Percentiles rank a stretch among this genome's conserved stretches.
Evolutionary conservation across 2,888 invertebrate species (phyloP).

Genomic region (Polydrusus cervinus): DNA sequence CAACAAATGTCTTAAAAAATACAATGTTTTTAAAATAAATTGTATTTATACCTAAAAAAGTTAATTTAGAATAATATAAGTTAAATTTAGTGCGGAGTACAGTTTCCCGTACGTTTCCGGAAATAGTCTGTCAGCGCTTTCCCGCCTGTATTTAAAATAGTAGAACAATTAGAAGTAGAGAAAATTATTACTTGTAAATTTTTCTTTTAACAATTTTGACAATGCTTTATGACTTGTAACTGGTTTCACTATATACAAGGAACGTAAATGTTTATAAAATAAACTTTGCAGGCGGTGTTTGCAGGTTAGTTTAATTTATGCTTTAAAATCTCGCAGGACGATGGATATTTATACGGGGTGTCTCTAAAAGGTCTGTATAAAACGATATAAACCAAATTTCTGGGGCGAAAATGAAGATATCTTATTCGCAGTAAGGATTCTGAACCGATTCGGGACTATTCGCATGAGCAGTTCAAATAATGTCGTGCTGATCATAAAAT

Average conservation of each 20-base stretch:
- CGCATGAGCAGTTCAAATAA: too few relatives aligned
- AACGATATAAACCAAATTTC: too few relatives aligned
- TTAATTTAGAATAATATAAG: conserved; percentile 10
- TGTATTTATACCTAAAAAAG: conserved; percentile 21
- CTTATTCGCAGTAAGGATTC: too few relatives aligned
- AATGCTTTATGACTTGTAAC: conserved; percentile 24
- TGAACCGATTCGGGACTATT: too few relatives aligned
- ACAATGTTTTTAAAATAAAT: conserved; percentile 2
- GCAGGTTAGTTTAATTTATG: not conserved
- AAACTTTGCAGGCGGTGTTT: not conserved
- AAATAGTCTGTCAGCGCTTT: conserved; percentile 15
- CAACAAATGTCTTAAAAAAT: not conserved
- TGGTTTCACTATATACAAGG: conserved; percentile 24
- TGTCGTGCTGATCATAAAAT: too few relatives aligned
- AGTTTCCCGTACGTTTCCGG: conserved; percentile 32
- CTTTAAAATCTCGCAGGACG: too few relatives aligned
- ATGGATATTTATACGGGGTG: too few relatives aligned
- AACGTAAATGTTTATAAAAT: too few relatives aligned
- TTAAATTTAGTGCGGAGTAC: conserved; percentile 42
- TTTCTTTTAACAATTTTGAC: conserved; percentile 35
- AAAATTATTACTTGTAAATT: conserved; percentile 38
- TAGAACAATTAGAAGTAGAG: not conserved
- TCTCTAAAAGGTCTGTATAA: too few relatives aligned
- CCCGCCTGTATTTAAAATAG: conserved; percentile 36
- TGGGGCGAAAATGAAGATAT: too few relatives aligned